Percentiles rank a stretch among this genome's conserved stretches.
Conservation (phyloP, 2,113 vertebrate species). For the Sorex fumeus region DNA sequence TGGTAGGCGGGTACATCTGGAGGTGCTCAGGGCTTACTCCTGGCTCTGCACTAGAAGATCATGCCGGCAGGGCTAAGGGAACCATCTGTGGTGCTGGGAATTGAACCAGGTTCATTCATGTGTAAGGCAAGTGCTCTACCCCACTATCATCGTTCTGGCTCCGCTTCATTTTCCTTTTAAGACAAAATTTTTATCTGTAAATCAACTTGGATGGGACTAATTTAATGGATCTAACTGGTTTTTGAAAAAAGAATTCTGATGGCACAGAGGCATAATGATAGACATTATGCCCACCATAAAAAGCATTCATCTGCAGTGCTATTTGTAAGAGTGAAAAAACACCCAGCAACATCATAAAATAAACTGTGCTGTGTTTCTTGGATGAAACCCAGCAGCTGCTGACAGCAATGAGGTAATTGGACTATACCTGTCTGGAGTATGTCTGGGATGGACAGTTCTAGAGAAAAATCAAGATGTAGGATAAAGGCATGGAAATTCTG, state of each 20-base stretch:
- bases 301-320: neutral
- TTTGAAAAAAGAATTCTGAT: neutral
- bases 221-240: neutral
- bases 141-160: too few relatives aligned
- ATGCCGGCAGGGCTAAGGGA: too few relatives aligned
- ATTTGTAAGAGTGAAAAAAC: neutral
- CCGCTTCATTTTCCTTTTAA: constrained; percentile 24
- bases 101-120: too few relatives aligned
- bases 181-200: constrained; percentile 16
- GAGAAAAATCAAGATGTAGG: constrained; percentile 13
- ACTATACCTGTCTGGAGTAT: neutral
- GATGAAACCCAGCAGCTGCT: neutral
- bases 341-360: neutral
- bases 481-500: neutral
- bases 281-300: too few relatives aligned
- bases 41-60: too few relatives aligned
- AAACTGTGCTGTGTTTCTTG: neutral
- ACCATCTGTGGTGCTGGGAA: too few relatives aligned
- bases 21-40: too few relatives aligned
- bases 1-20: too few relatives aligned
- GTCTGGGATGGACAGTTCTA: neutral
- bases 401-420: neutral
- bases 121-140: too few relatives aligned
- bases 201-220: constrained; percentile 27
- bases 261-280: neutral